Evolutionary conservation across 2,797 vertebrate species (phyloP).

Genomic region (Phrynocephalus guinanensis): DNA sequence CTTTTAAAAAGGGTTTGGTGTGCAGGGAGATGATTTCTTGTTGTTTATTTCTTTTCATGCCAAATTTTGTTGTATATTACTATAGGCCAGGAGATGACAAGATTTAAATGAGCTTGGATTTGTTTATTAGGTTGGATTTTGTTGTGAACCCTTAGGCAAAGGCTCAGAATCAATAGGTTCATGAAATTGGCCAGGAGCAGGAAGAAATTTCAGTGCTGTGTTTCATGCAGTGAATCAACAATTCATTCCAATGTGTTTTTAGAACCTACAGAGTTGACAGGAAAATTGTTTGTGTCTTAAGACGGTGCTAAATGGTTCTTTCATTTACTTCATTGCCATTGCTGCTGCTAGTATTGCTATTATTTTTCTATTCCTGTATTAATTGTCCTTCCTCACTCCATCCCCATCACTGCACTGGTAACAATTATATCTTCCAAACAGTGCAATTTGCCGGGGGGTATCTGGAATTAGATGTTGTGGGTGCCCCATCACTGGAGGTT

Average conservation of each 20-base stretch:
- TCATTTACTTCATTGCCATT: background rate
- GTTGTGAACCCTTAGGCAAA: background rate
- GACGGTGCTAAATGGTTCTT: background rate
- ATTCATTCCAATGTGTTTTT: background rate
- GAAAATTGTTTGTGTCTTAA: background rate
- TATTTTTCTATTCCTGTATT: too few relatives aligned
- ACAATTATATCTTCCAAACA: background rate
- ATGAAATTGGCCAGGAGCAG: background rate
- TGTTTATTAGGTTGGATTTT: conserved; percentile 5
- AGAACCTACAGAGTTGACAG: background rate
- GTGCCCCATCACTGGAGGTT: too few relatives aligned
- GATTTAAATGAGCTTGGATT: conserved; percentile 17
- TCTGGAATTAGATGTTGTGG: background rate
- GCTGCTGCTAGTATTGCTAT: background rate
- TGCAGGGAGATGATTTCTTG: background rate
- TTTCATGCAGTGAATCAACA: conserved; percentile 1
- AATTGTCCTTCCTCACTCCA: background rate
- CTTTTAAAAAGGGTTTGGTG: background rate
- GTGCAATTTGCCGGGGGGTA: background rate
- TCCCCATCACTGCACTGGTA: background rate
- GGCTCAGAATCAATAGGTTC: conserved; percentile 5
- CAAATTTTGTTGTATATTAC: background rate
- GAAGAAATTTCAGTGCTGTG: background rate
- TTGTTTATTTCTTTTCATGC: conserved; percentile 14
- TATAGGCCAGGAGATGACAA: background rate